phyloP scores from a whole-genome alignment of 2,797 vertebrate genomes.

The Takifugu ocellatus region DNA sequence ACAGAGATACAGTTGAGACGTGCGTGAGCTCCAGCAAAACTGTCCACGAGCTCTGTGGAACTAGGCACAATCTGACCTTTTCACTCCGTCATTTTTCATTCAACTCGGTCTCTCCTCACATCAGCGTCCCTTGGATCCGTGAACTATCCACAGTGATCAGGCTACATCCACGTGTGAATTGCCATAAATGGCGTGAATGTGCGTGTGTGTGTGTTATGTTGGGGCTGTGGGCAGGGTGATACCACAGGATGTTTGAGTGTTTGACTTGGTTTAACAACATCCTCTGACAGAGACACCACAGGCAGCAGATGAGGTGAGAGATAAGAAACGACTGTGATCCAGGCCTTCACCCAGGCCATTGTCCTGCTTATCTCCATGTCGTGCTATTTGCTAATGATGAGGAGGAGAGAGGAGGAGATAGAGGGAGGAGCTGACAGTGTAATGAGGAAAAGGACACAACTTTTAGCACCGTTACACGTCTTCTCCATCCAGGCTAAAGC shows the following conservation, averaged over 20 bases:
- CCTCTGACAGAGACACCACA: conserved; percentile 75
- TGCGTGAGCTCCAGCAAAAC: conserved; percentile 28
- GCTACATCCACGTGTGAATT: conserved; percentile 58
- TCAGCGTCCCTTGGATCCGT: conserved; percentile 22
- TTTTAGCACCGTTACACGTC: background rate
- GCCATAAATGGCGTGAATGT: conserved; percentile 45
- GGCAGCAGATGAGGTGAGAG: conserved; percentile 74
- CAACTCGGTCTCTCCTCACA: conserved; percentile 1
- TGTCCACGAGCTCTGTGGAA: conserved; percentile 18
- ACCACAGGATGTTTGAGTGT: conserved; percentile 81
- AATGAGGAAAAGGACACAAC: conserved; percentile 49
- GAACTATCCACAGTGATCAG: conserved; percentile 33
- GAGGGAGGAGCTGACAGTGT: conserved; percentile 37
- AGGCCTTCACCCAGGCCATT: conserved; percentile 67
- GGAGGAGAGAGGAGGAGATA: conserved; percentile 52
- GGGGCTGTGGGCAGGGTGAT: conserved; percentile 45
- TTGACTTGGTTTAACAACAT: conserved; percentile 83
- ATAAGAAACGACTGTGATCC: conserved; percentile 71
- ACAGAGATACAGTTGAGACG: conserved; percentile 22
- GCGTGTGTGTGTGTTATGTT: conserved; percentile 19
- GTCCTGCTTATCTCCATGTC: conserved; percentile 74
- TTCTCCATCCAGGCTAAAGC: too few species aligned
- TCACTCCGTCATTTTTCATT: conserved; percentile 6
- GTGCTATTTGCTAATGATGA: conserved; percentile 63
- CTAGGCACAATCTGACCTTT: conserved; percentile 3